A percentile compares a stretch with the other conserved stretches of the same genome.
Conservation (phyloP, 2,797 vertebrate genomes). For the Sitta carolinensis region DNA sequence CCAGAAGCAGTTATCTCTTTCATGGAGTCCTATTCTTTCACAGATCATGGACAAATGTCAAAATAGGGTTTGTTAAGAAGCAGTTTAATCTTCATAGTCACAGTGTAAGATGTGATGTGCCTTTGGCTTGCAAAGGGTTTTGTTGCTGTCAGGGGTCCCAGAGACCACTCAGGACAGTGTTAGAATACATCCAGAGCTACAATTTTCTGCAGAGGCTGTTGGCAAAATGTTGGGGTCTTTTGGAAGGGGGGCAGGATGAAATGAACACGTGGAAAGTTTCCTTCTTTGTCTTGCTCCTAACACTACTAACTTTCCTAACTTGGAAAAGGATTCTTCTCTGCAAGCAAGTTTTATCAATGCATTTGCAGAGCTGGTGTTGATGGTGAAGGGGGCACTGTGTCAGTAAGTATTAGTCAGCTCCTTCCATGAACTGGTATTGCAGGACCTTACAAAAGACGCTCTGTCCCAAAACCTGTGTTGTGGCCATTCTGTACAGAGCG, state of each 20-base stretch:
- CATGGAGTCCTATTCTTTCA: background rate
- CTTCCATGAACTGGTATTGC: background rate
- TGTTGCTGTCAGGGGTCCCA: background rate
- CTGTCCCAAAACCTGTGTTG: background rate
- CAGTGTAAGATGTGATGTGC: background rate
- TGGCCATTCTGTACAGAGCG: background rate
- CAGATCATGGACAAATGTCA: background rate
- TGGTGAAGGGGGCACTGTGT: background rate
- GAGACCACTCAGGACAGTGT: background rate
- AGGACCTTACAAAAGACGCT: background rate
- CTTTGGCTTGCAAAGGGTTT: background rate
- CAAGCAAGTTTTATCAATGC: fast-evolving
- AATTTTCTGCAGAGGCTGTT: background rate
- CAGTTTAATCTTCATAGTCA: background rate
- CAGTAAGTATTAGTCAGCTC: background rate
- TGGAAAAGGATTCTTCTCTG: background rate
- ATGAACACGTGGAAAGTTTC: background rate
- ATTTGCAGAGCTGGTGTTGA: background rate
- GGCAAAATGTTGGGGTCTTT: background rate
- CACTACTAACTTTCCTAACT: background rate
- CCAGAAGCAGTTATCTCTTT: background rate
- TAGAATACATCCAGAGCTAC: background rate
- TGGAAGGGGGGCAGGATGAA: background rate
- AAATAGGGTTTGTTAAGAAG: background rate
- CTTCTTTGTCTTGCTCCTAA: background rate